A percentile compares a stretch with the other conserved stretches of the same genome.
Evolutionary conservation across 2,113 vertebrate species (phyloP).

Genomic region (Gnathonemus longibarbis): DNA sequence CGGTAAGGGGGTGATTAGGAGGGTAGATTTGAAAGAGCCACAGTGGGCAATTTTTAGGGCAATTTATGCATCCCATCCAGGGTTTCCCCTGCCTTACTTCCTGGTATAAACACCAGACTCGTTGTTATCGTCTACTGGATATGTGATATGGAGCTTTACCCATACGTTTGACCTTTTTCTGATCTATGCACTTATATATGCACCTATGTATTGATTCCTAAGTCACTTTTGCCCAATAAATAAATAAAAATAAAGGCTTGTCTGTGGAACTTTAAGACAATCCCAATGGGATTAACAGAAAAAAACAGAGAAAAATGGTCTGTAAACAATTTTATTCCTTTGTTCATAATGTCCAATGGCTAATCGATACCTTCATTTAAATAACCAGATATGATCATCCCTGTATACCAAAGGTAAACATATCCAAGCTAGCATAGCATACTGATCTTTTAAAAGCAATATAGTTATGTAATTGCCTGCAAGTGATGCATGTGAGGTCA

Average conservation of each 20-base stretch:
- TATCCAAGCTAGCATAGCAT: background rate
- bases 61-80: background rate
- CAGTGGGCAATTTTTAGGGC: background rate
- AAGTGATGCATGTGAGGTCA: background rate
- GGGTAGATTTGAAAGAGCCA: background rate
- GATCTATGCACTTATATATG: background rate
- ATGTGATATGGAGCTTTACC: background rate
- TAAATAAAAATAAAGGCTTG: background rate
- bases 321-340: background rate
- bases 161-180: background rate
- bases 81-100: background rate
- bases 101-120: background rate
- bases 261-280: background rate
- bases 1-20: background rate
- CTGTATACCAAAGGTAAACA: background rate
- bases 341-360: background rate
- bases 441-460: background rate
- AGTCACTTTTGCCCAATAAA: background rate
- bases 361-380: background rate
- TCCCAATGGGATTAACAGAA: background rate
- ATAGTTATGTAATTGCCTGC: background rate
- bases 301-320: background rate
- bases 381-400: background rate
- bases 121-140: background rate
- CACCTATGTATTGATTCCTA: background rate